Percentiles rank a stretch among this genome's conserved stretches.
Conservation (phyloP, 2,888 invertebrate species). For the Polietes domitor region DNA sequence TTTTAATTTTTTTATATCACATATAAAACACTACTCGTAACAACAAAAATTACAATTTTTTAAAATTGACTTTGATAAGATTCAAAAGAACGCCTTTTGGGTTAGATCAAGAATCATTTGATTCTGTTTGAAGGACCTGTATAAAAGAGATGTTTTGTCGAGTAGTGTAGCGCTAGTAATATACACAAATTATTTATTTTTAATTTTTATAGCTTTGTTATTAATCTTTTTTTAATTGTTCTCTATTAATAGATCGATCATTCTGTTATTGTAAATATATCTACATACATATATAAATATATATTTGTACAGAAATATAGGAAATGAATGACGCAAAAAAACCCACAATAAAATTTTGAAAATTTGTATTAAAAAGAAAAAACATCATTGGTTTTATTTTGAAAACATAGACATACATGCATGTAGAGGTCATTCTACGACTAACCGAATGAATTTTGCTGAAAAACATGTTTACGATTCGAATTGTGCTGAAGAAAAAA, state of each 20-base stretch:
- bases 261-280: constrained; percentile 13
- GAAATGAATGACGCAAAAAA: constrained; percentile 33
- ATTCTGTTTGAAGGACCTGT: too few species aligned
- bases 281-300: neutral
- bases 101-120: too few species aligned
- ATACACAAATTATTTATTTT: neutral
- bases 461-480: too few species aligned
- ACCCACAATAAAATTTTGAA: constrained; percentile 37
- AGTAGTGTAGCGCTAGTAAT: neutral
- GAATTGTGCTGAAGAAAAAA: too few species aligned
- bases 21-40: too few species aligned
- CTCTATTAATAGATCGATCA: neutral
- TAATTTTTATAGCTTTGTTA: neutral
- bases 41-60: too few species aligned
- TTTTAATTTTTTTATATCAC: constrained; percentile 19
- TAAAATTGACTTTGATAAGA: too few species aligned
- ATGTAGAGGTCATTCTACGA: too few species aligned
- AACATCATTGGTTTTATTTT: constrained; percentile 60
- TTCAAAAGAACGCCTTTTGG: too few species aligned
- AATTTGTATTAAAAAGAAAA: constrained; percentile 46
- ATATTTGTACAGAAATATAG: neutral
- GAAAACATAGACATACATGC: neutral
- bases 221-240: neutral
- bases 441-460: too few species aligned
- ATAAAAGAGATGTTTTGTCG: too few species aligned